Percentiles rank a stretch among this genome's conserved stretches.
Evolutionary conservation across 2,113 vertebrate species (phyloP).

Genomic region (Urocynchramus pylzowi): DNA sequence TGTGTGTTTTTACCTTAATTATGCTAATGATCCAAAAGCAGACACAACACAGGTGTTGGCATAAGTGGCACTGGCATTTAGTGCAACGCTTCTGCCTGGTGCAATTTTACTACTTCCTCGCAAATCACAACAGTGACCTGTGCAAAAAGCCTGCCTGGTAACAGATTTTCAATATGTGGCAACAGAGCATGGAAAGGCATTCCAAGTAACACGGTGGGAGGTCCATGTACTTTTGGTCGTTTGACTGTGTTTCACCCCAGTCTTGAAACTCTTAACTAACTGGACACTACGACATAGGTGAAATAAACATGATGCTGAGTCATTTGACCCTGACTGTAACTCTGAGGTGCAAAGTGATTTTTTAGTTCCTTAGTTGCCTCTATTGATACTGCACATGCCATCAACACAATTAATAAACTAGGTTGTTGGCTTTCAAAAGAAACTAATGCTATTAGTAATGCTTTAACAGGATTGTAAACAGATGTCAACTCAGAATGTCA

Average conservation of each 20-base stretch:
- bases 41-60: neutral
- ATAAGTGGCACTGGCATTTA: neutral
- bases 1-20: neutral
- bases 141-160: neutral
- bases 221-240: neutral
- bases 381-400: neutral
- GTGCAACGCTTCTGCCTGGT: neutral
- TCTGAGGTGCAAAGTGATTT: neutral
- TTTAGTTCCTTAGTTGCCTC: neutral
- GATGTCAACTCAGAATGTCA: accelerated
- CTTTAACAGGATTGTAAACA: neutral
- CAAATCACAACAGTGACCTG: too few relatives aligned
- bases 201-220: neutral
- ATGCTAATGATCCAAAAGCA: neutral
- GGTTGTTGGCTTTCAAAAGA: neutral
- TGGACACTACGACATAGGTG: accelerated
- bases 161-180: neutral
- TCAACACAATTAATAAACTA: neutral
- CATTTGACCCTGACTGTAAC: neutral
- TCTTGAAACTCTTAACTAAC: neutral
- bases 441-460: neutral
- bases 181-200: neutral
- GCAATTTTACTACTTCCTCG: neutral
- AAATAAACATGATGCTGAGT: neutral
- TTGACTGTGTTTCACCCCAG: neutral